Evolutionary conservation across 2,888 invertebrate species (phyloP).

Genomic region (Resseliella maxima): DNA sequence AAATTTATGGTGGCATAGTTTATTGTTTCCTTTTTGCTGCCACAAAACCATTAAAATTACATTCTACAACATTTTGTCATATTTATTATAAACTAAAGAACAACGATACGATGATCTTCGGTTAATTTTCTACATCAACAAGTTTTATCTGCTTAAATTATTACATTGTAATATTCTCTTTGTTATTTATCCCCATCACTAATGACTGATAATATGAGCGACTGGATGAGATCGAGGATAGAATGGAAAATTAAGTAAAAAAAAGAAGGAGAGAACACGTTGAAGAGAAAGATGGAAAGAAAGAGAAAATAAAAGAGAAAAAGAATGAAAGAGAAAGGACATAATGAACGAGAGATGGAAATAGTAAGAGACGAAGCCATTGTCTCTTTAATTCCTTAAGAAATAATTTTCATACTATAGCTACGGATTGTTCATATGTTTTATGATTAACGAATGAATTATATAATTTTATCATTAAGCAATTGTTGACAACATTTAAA

Average conservation of each 20-base stretch:
- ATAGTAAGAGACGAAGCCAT: too few relatives aligned
- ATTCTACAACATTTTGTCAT: not conserved
- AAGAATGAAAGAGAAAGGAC: too few relatives aligned
- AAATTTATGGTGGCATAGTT: not conserved
- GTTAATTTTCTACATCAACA: slow-evolving; percentile 44
- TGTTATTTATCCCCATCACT: not conserved
- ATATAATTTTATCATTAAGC: too few relatives aligned
- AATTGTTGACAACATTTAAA: too few relatives aligned
- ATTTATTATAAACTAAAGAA: not conserved
- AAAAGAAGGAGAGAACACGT: not conserved
- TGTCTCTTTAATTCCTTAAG: too few relatives aligned
- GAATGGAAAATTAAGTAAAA: not conserved
- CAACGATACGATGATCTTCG: not conserved
- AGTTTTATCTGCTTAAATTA: slow-evolving; percentile 17
- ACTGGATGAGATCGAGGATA: not conserved
- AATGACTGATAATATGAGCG: slow-evolving; percentile 2
- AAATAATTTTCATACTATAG: too few relatives aligned
- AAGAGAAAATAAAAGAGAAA: too few relatives aligned
- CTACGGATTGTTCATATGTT: too few relatives aligned
- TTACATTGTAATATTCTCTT: not conserved
- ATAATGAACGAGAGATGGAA: too few relatives aligned
- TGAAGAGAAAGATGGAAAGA: too few relatives aligned
- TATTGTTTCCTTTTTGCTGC: slow-evolving; percentile 4
- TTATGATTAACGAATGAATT: too few relatives aligned
- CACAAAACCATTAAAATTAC: not conserved